Evolutionary conservation across 1,140 invertebrate genomes (phyloP).

Genomic region (Saxidomus purpurata): DNA sequence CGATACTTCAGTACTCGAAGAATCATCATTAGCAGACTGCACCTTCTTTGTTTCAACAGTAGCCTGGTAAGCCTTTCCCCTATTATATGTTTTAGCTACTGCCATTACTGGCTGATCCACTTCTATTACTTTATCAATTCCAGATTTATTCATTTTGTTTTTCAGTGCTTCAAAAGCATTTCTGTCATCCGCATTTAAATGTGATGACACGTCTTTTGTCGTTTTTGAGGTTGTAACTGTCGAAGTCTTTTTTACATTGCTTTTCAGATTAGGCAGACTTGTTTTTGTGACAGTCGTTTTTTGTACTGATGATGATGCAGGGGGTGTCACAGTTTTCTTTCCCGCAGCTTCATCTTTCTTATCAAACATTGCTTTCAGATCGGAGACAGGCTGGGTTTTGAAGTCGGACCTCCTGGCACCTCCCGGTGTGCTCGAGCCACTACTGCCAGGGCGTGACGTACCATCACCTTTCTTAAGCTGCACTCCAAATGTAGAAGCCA

Average conservation of each 20-base stretch:
- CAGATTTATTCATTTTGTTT: constrained; percentile 34
- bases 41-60: constrained; percentile 44
- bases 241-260: not conserved
- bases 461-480: constrained; percentile 26
- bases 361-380: constrained; percentile 63
- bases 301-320: not conserved
- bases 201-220: not conserved
- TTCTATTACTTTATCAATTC: constrained; percentile 34
- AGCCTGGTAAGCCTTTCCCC: constrained; percentile 44
- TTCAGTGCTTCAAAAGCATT: constrained; percentile 45
- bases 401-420: constrained; percentile 37
- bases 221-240: constrained; percentile 9
- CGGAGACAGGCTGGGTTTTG: constrained; percentile 61
- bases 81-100: constrained; percentile 57
- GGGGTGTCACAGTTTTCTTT: constrained; percentile 9
- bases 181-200: constrained; percentile 5
- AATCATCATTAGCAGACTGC: constrained; percentile 15
- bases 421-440: not conserved
- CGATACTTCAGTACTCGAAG: not conserved
- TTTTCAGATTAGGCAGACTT: not conserved
- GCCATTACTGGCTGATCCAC: not conserved
- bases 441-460: not conserved
- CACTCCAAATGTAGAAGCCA: constrained; percentile 63
- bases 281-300: constrained; percentile 3
- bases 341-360: not conserved